Conservation (phyloP, 2,888 invertebrate species). For the Acronicta alni region DNA sequence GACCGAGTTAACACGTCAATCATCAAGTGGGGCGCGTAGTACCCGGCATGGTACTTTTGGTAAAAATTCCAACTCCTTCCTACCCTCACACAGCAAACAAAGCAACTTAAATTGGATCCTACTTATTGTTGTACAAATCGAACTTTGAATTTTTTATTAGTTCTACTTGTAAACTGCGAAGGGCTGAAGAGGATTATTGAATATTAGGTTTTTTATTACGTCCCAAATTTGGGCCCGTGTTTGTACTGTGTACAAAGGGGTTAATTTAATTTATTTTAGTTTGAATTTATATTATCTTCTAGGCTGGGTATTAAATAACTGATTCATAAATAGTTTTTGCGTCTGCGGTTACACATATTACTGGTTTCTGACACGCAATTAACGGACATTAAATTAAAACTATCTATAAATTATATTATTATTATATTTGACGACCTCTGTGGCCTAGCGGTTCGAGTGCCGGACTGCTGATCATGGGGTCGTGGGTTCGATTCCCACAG, state of each 20-base stretch:
- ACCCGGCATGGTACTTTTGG: conserved; percentile 54
- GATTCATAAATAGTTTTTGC: too few relatives aligned
- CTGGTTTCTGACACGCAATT: too few relatives aligned
- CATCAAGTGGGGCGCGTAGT: conserved; percentile 60
- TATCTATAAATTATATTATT: too few relatives aligned
- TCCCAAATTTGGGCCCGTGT: conserved; percentile 30
- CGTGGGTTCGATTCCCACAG: too few relatives aligned
- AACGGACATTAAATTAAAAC: too few relatives aligned
- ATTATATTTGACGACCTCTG: too few relatives aligned
- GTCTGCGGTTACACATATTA: too few relatives aligned
- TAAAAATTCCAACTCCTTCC: conserved; percentile 58
- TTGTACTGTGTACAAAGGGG: conserved; percentile 25
- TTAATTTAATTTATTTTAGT: conserved; percentile 36
- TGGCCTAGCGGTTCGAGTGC: too few relatives aligned
- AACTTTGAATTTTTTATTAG: conserved; percentile 73
- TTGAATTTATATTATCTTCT: conserved; percentile 14
- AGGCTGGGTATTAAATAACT: too few relatives aligned
- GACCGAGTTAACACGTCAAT: conserved; percentile 65
- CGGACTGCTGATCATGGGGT: too few relatives aligned
- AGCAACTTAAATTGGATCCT: conserved; percentile 72
- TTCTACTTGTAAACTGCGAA: conserved; percentile 37
- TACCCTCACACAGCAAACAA: conserved; percentile 67
- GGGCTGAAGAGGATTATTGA: conserved; percentile 54
- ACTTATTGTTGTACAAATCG: conserved; percentile 68
- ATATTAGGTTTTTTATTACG: conserved; percentile 43